A percentile compares a stretch with the other conserved stretches of the same genome.
These are phyloP conservation scores for Nymphalis c-album DNA, from an alignment of 2,888 invertebrate species.

Conservation along the genomic window DNA sequence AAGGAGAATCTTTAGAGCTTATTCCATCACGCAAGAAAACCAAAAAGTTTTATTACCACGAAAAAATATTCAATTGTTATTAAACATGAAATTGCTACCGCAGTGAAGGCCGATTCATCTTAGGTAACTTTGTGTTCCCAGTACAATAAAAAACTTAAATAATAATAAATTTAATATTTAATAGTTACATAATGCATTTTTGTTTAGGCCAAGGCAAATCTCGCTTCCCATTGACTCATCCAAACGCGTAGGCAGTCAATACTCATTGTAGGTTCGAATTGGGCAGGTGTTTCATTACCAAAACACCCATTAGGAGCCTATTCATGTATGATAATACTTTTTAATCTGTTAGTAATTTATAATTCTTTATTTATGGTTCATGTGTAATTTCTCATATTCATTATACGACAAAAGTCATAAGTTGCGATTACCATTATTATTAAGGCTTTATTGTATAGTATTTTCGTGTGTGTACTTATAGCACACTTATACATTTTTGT, in stretches of 20 bases:
- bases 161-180: not conserved
- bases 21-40: too few relatives aligned
- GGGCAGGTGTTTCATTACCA: conserved; percentile 42
- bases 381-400: conserved; percentile 4
- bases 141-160: not conserved
- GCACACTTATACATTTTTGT: too few relatives aligned
- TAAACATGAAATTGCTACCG: too few relatives aligned
- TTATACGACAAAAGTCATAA: not conserved
- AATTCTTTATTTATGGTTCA: conserved; percentile 9
- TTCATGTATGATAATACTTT: conserved; percentile 21
- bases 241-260: conserved; percentile 40
- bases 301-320: conserved; percentile 31
- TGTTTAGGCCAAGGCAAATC: conserved; percentile 42
- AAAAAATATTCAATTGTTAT: too few relatives aligned
- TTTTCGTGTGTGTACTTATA: not conserved
- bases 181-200: conserved; percentile 11
- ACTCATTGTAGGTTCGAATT: conserved; percentile 40
- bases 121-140: not conserved
- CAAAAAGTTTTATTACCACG: too few relatives aligned
- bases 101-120: not conserved
- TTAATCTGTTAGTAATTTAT: conserved; percentile 17
- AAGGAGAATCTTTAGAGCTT: too few relatives aligned
- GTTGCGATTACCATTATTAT: not conserved
- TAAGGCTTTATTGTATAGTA: not conserved
- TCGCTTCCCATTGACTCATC: conserved; percentile 43